Conservation (phyloP, 1,140 invertebrate species). For the Brachionus plicatilis region DNA sequence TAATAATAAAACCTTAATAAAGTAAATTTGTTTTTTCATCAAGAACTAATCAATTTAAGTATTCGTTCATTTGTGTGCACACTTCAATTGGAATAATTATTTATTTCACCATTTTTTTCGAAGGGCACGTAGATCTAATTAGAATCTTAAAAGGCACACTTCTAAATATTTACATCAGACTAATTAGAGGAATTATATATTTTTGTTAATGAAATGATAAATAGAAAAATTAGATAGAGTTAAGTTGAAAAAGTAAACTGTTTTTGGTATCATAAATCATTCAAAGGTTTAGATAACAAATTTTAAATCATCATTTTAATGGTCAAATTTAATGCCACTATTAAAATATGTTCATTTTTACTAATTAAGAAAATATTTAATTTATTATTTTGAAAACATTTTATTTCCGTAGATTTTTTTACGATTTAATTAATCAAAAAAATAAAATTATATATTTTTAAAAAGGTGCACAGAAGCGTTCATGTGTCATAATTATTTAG, state of each 20-base stretch:
- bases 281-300: neutral
- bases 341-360: no score
- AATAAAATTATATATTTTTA: neutral
- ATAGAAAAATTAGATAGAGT: neutral
- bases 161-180: neutral
- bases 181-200: neutral
- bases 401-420: no score
- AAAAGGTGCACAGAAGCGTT: neutral
- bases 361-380: no score
- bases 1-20: neutral
- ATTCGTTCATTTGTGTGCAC: neutral
- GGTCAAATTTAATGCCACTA: neutral
- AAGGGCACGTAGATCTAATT: neutral
- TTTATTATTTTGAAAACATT: no score
- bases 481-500: neutral
- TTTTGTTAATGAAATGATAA: neutral
- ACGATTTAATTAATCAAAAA: no score
- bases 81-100: neutral
- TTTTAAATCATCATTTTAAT: neutral
- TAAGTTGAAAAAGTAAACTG: neutral
- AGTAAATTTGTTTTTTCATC: neutral
- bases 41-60: neutral
- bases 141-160: neutral
- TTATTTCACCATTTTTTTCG: neutral
- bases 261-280: neutral